phyloP scores from a whole-genome alignment of 2,888 invertebrate genomes.

The Drosophila robusta region DNA sequence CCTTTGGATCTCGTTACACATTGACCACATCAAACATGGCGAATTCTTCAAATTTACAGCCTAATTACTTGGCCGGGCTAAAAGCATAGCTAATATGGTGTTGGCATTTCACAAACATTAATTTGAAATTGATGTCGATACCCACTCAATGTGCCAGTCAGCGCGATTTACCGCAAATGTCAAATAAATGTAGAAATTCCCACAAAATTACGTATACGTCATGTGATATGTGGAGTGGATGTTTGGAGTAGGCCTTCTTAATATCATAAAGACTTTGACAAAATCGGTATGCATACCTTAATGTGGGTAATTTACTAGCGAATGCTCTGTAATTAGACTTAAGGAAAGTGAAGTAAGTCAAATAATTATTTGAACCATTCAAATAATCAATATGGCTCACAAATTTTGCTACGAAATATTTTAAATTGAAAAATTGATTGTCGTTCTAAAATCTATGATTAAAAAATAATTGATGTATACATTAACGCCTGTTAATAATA shows the following conservation, averaged over 20 bases:
- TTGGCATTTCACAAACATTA: slow-evolving; percentile 27
- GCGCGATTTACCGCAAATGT: slow-evolving; percentile 18
- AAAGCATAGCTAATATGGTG: slow-evolving; percentile 9
- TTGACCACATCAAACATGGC: slow-evolving; percentile 12
- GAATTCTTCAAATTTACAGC: slow-evolving; percentile 7
- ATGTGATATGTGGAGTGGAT: background rate
- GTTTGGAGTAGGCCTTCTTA: slow-evolving; percentile 16
- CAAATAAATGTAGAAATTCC: slow-evolving; percentile 2
- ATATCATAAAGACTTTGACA: background rate
- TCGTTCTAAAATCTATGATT: too few relatives aligned
- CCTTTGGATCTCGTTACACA: slow-evolving; percentile 10
- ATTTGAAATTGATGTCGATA: slow-evolving; percentile 43
- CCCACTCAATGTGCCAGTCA: slow-evolving; percentile 50
- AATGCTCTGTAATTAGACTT: background rate
- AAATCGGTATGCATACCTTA: background rate
- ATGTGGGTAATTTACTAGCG: background rate
- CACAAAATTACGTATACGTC: slow-evolving; percentile 18
- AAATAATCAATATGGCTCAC: too few relatives aligned
- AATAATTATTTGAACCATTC: too few relatives aligned
- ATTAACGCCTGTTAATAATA: too few relatives aligned
- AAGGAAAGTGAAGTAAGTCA: background rate
- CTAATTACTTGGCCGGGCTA: slow-evolving; percentile 26
- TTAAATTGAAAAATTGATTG: too few relatives aligned
- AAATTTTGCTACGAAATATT: too few relatives aligned
- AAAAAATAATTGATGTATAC: too few relatives aligned